Percentiles rank a stretch among this genome's conserved stretches.
phyloP scores from a whole-genome alignment of 2,797 vertebrate species.

The Danio choprae region DNA sequence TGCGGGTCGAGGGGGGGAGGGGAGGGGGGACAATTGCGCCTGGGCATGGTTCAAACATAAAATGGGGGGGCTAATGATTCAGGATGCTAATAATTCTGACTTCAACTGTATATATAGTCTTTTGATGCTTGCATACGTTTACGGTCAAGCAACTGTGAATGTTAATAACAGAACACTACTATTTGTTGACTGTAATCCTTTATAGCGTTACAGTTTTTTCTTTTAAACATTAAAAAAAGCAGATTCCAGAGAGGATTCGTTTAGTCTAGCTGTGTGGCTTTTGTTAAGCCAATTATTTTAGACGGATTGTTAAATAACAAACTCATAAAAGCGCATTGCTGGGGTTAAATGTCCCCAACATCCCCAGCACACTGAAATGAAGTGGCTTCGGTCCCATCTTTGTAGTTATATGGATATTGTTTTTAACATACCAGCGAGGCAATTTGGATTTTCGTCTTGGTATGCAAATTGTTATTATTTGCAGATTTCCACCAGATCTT shows the following conservation, averaged over 20 bases:
- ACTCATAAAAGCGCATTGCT: constrained; percentile 15
- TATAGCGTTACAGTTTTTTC: background rate
- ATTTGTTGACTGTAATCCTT: background rate
- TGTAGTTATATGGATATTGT: constrained; percentile 81
- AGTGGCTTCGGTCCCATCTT: constrained; percentile 78
- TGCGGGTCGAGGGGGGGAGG: too few species aligned
- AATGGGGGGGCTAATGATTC: too few species aligned
- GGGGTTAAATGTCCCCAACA: constrained; percentile 43
- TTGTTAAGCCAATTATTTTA: background rate
- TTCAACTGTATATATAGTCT: too few species aligned
- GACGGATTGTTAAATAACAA: constrained; percentile 24
- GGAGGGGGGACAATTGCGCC: too few species aligned
- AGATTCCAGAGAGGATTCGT: background rate
- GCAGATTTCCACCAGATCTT: constrained; percentile 69
- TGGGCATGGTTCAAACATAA: too few species aligned
- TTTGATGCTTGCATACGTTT: background rate
- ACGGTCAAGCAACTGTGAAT: background rate
- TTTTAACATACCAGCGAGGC: constrained; percentile 76
- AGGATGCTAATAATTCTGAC: too few species aligned
- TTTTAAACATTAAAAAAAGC: background rate
- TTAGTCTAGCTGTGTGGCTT: constrained; percentile 23
- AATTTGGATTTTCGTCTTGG: constrained; percentile 73
- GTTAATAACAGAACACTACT: background rate
- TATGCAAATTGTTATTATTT: constrained; percentile 80
- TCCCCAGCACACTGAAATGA: constrained; percentile 68